phyloP scores from a whole-genome alignment of 1,140 invertebrate species.

The Calliphora vicina region DNA sequence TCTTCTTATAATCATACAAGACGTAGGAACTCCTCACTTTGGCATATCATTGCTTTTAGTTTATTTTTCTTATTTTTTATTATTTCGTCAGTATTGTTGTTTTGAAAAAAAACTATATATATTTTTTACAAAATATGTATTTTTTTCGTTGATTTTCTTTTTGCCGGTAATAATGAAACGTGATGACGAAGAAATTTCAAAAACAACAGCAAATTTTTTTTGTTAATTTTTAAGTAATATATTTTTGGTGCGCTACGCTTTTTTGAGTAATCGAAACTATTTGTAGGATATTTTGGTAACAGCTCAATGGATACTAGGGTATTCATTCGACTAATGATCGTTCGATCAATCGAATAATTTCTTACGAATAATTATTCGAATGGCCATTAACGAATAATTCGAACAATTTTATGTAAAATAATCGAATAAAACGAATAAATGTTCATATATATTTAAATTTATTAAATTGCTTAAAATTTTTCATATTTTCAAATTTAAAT shows the following conservation, averaged over 20 bases:
- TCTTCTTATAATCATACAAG: background rate
- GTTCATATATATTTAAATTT: too few species aligned
- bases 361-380: too few species aligned
- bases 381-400: too few species aligned
- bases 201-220: background rate
- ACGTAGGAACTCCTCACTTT: background rate
- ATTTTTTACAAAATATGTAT: slow-evolving; percentile 10
- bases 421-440: too few species aligned
- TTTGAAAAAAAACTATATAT: background rate
- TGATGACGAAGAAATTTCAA: slow-evolving; percentile 32
- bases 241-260: background rate
- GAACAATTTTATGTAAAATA: too few species aligned
- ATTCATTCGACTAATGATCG: too few species aligned
- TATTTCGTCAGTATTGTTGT: background rate
- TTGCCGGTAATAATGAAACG: slow-evolving; percentile 20
- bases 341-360: too few species aligned
- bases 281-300: too few species aligned
- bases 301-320: too few species aligned
- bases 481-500: too few species aligned
- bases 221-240: background rate
- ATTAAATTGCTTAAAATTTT: too few species aligned
- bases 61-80: background rate
- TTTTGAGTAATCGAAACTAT: background rate
- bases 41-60: background rate
- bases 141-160: background rate